These are phyloP conservation scores for Sesia apiformis DNA, from an alignment of 2,888 invertebrate genomes.

Conservation along the genomic window DNA sequence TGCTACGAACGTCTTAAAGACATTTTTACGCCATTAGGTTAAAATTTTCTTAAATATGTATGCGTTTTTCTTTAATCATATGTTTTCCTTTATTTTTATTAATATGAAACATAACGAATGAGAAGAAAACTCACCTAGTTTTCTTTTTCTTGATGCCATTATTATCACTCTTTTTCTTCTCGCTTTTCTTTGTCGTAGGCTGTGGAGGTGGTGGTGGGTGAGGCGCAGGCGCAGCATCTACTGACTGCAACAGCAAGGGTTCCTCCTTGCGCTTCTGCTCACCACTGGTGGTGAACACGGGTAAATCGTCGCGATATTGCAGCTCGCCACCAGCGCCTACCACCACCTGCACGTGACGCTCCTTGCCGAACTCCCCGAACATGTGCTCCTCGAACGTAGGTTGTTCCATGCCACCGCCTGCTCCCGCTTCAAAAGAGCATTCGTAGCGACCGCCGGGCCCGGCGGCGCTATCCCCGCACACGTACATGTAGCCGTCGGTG, in stretches of 20 bases:
- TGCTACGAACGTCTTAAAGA: no score
- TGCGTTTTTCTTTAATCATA: no score
- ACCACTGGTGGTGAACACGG: slow-evolving; percentile 33
- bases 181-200: slow-evolving; percentile 76
- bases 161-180: slow-evolving; percentile 87
- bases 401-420: slow-evolving; percentile 74
- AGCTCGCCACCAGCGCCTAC: slow-evolving; percentile 67
- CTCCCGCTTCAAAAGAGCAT: slow-evolving; percentile 53
- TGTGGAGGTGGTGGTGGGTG: slow-evolving; percentile 44
- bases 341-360: slow-evolving; percentile 59
- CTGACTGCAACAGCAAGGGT: slow-evolving; percentile 51
- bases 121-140: slow-evolving; percentile 78
- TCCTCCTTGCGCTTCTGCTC: slow-evolving; percentile 61
- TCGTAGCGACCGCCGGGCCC: slow-evolving; percentile 51
- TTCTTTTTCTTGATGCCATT: slow-evolving; percentile 93
- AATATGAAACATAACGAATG: no score
- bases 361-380: slow-evolving; percentile 83
- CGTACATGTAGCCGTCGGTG: slow-evolving; percentile 66
- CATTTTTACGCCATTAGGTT: no score
- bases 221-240: slow-evolving; percentile 42
- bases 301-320: slow-evolving; percentile 65
- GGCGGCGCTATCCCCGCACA: slow-evolving; percentile 50
- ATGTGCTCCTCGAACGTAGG: slow-evolving; percentile 84
- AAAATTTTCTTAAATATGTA: no score
- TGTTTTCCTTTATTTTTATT: no score